These are phyloP conservation scores for Hypselothyrea guttata DNA, from an alignment of 2,888 invertebrate species.

Conservation along the genomic window DNA sequence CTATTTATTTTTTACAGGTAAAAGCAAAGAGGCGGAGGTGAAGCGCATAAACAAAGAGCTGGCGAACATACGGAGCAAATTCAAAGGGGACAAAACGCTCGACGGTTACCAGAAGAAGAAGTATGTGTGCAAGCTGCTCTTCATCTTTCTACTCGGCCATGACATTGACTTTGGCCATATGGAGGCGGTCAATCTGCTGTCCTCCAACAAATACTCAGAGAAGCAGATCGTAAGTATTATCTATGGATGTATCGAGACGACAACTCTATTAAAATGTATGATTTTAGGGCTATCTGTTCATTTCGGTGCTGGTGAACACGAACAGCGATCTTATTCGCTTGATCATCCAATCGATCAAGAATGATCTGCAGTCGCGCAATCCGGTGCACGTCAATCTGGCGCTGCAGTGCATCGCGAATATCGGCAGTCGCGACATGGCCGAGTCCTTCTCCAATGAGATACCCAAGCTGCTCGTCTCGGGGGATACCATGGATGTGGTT, in stretches of 20 bases:
- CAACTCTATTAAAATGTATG: neutral
- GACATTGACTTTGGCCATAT: conserved; percentile 99
- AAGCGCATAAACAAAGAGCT: conserved; percentile 99
- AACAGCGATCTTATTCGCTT: conserved; percentile 99
- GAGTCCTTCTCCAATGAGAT: conserved; percentile 99
- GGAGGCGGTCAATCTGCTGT: conserved; percentile 99
- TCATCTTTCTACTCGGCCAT: conserved; percentile 99
- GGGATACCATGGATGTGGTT: conserved; percentile 99
- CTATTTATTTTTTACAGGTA: conserved; percentile 84
- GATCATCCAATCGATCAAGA: conserved; percentile 99
- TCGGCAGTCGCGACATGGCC: conserved; percentile 99
- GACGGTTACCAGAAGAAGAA: conserved; percentile 99
- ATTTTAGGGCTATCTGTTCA: conserved; percentile 97
- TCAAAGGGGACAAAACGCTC: conserved; percentile 99
- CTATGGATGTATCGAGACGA: neutral
- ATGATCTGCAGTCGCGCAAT: conserved; percentile 97
- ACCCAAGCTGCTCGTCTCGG: conserved; percentile 98
- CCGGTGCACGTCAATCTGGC: conserved; percentile 99
- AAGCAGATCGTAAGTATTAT: conserved; percentile 96
- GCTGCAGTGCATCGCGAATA: conserved; percentile 99
- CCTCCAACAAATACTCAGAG: conserved; percentile 99
- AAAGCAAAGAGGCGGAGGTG: conserved; percentile 99
- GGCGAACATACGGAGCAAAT: conserved; percentile 99
- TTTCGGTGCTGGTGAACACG: conserved; percentile 99
- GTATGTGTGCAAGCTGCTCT: conserved; percentile 99